Base-by-base conservation (phyloP, 2,113 vertebrate species). In the Chionomys nivalis region DNA sequence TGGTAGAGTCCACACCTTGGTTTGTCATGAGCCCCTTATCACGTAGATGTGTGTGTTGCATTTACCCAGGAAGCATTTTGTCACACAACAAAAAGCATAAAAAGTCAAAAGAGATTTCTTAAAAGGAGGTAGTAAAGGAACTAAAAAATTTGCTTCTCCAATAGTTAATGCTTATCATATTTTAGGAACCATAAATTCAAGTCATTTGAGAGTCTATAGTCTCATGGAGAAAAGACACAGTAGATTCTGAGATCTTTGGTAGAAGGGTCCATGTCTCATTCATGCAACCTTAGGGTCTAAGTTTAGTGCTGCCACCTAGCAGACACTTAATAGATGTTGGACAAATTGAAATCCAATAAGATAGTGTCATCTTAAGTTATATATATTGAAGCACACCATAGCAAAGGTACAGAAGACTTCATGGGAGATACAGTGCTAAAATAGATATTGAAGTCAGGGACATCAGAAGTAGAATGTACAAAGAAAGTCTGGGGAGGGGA, bases 371-470 rank as follows among this genome's bases (percentile, higher is more conserved):
- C 70, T 33, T 77, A 87, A 76, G 70, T 93, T 82, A 49, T 36
- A 78, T 63, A 42, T 63, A 63, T 75, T 47, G 9, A 52, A 89
- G n/a, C 33, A 94, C 33, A 94, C 85, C 76, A 70, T 31, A 17
- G 65, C 23, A 2, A 36, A 5, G 55, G 31, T 47, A 85, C 39
- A 49, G 58, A 79, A 85, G 14, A 9, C 31, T 33, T 94, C 39
- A 52, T 42, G 83, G 63, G 85, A 4, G 7, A 39, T 93, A 12
- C 44, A 23, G n/a, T 12, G 23, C 52, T 90, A 90, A 87, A 70
- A n/a, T 52, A 63, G 44, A 21, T 89, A 58, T 39, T 82, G 42
- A 90, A 94, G 75, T 93, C 68, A 96, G 42, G 63, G 63, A 14
- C 31, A 87, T 92, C 14, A 39, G 95, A 95, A 82, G 58, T 72